Conservation (phyloP, 2,888 invertebrate species). For the Desoria tigrina region DNA sequence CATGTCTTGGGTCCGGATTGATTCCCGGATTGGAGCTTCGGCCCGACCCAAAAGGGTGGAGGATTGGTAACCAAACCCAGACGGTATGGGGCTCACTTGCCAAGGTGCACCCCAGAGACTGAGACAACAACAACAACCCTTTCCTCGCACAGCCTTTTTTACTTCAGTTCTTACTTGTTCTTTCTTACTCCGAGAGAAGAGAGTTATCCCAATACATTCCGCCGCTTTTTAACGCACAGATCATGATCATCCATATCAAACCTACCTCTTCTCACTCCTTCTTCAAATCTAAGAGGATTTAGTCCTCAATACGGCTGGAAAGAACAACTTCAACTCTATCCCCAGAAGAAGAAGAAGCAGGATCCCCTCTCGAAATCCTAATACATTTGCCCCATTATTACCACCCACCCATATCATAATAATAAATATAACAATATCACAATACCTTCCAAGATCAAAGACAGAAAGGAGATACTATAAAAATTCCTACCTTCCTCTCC, state of each 20-base stretch:
- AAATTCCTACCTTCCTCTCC: constrained; percentile 31
- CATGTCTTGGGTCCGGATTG: constrained; percentile 53
- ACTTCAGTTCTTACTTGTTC: too few species aligned
- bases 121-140: constrained; percentile 21
- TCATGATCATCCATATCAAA: too few species aligned
- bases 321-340: too few species aligned
- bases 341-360: too few species aligned
- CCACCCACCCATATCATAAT: constrained; percentile 46
- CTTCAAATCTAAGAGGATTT: too few species aligned
- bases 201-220: too few species aligned
- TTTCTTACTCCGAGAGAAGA: constrained; percentile 18
- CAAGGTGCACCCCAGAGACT: constrained; percentile 18
- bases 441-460: constrained; percentile 34
- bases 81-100: constrained; percentile 25
- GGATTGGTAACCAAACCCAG: constrained; percentile 54
- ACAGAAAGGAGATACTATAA: constrained; percentile 40
- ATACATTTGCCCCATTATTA: constrained; percentile 41
- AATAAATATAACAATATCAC: constrained; percentile 41
- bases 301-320: too few species aligned
- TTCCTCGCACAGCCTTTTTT: constrained; percentile 14
- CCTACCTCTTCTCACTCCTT: too few species aligned
- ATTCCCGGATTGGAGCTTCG: constrained; percentile 53
- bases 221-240: too few species aligned
- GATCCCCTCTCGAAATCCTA: constrained; percentile 8
- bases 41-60: constrained; percentile 53